Conservation (phyloP, 2,888 invertebrate species). For the Hipparchia sbordonii region DNA sequence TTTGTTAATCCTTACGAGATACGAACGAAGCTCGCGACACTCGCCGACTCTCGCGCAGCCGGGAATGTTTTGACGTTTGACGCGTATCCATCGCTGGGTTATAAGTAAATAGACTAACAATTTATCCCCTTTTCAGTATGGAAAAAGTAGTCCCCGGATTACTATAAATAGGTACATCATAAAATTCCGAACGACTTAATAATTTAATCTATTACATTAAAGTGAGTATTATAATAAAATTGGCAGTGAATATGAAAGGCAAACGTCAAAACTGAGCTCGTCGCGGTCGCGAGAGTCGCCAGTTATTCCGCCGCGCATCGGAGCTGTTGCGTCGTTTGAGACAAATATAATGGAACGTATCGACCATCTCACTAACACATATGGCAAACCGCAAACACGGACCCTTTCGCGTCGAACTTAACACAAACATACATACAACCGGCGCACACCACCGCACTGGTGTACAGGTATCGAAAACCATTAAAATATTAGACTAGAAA, state of each 20-base stretch:
- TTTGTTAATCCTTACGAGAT: constrained; percentile 63
- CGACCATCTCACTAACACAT: constrained; percentile 78
- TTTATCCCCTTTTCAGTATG: not conserved
- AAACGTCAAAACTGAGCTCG: constrained; percentile 34
- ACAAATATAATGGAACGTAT: constrained; percentile 66
- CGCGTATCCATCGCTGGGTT: constrained; percentile 28
- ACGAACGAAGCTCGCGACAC: constrained; percentile 50
- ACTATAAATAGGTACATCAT: not conserved
- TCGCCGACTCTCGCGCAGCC: constrained; percentile 25
- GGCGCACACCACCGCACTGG: constrained; percentile 26
- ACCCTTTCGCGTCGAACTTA: constrained; percentile 32
- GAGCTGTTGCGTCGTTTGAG: constrained; percentile 47
- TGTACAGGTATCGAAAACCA: constrained; percentile 25
- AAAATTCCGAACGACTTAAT: constrained; percentile 5
- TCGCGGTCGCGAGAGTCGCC: constrained; percentile 28
- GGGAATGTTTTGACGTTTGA: constrained; percentile 31
- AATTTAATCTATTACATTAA: constrained; percentile 26
- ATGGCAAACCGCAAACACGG: constrained; percentile 72
- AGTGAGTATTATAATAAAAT: constrained; percentile 39
- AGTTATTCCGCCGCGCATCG: constrained; percentile 1
- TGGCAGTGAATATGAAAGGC: constrained; percentile 36
- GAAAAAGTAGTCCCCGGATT: not conserved
- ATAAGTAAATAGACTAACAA: not conserved
- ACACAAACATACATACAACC: constrained; percentile 34
- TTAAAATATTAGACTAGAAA: constrained; percentile 25